Evolutionary conservation across 2,888 invertebrate genomes (phyloP), one percentile per base, ranked within the genome.

Genomic region (Danaus chrysippus): DNA sequence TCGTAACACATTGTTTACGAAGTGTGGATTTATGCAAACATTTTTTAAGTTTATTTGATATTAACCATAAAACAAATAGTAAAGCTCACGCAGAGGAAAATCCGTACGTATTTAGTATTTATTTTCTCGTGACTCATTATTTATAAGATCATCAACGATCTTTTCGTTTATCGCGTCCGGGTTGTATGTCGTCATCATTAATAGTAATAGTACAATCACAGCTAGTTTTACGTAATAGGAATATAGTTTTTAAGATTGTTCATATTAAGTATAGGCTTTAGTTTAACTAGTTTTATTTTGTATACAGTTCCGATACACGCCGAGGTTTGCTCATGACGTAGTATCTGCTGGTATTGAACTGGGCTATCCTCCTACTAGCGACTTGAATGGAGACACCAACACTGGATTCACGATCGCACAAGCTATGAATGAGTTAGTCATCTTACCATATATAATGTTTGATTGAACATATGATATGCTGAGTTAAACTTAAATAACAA

Each of bases 331-430:
- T 0, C 85, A 92, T 61, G 94, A 94, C 71, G 86, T 95, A 60
- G 89, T 95, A 5, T 80, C 89, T 1, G 94, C 93, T 0, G 93
- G 92, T 0, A 84, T 87, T 58, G 93, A 95, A 76, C 81, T 92
- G 19, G 94, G 94, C 0, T 93, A 92, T 69, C 92, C 93, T 0
- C 88, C 93, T 5, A 92, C 92, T 23, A 91, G 91, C 59, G 95
- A 95, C 75, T 84, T 94, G 13, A 94, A 94, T 70, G 94, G 94
- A 1, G 92, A 91, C 8, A 85, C 92, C 8, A 84, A 87, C 72
- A 92, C 91, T 0, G 95, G 94, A 9, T 94, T 94, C 76, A 92
- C 93, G 0, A 91, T 94, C 56, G 93, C 94, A 1, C 95, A 95
- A 76, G 86, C 93, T 5, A 92, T 87, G 66, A 93, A 92, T 62